A percentile compares a stretch with the other conserved stretches of the same genome.
These are phyloP conservation scores for Phoxinus phoxinus DNA, from an alignment of 2,113 vertebrate genomes.

Conservation along the genomic window DNA sequence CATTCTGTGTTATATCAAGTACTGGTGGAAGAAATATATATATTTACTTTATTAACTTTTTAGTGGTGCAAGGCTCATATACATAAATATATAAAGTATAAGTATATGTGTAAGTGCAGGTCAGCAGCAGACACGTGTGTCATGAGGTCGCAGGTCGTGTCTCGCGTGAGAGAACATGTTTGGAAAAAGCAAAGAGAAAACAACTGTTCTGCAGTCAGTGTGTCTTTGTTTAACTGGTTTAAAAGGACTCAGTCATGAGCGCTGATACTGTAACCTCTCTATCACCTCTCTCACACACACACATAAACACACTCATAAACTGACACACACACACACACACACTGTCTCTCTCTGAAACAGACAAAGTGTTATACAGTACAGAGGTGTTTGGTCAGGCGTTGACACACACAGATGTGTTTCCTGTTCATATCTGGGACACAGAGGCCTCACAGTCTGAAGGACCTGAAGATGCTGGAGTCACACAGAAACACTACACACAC, in stretches of 20 bases:
- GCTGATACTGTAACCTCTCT: constrained; percentile 41
- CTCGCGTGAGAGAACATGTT: not conserved
- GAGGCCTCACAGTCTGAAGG: not conserved
- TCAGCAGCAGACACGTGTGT: not conserved
- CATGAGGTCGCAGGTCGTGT: not conserved
- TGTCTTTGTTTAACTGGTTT: not conserved
- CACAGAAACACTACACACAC: not conserved
- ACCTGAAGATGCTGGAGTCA: not conserved
- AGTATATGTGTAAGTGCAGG: too few species aligned
- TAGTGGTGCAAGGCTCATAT: not conserved
- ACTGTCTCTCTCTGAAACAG: too few species aligned
- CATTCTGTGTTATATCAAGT: too few species aligned
- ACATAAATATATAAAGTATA: not conserved
- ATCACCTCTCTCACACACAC: constrained; percentile 4
- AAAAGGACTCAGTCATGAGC: constrained; percentile 49
- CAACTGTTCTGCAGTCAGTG: constrained; percentile 1
- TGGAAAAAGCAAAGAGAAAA: not conserved
- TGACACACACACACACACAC: constrained; percentile 19
- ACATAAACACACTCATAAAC: not conserved
- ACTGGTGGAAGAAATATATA: not conserved
- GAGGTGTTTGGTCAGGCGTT: constrained; percentile 30
- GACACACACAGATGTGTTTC: constrained; percentile 75
- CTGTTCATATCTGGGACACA: constrained; percentile 63
- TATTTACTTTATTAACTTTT: not conserved
- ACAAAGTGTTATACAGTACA: too few species aligned